A percentile compares a stretch with the other conserved stretches of the same genome.
These are phyloP conservation scores for Lathronympha strigana DNA, from an alignment of 2,888 invertebrate genomes.

Conservation along the genomic window DNA sequence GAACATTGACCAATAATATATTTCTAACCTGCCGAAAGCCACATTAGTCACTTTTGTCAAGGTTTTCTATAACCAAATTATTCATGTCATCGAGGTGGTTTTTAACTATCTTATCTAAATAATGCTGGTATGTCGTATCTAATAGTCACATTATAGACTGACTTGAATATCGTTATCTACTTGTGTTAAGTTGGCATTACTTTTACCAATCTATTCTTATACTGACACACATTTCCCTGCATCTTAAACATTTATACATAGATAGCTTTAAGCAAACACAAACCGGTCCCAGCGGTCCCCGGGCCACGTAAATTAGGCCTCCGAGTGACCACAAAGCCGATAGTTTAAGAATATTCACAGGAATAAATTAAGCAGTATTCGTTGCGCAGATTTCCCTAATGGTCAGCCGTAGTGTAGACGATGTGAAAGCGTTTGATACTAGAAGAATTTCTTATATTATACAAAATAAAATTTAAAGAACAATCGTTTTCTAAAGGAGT, in stretches of 20 bases:
- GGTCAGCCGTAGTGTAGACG: slow-evolving; percentile 63
- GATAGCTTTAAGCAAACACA: slow-evolving; percentile 7
- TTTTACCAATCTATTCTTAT: background rate
- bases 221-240: background rate
- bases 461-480: background rate
- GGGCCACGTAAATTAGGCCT: slow-evolving; percentile 74
- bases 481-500: background rate
- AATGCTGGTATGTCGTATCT: too few relatives aligned
- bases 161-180: background rate
- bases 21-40: too few relatives aligned
- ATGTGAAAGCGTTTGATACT: slow-evolving; percentile 56
- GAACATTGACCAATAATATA: too few relatives aligned
- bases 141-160: background rate
- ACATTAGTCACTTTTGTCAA: too few relatives aligned
- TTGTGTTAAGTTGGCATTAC: background rate
- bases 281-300: slow-evolving; percentile 20
- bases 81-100: too few relatives aligned
- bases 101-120: too few relatives aligned
- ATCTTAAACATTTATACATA: background rate
- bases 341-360: slow-evolving; percentile 83
- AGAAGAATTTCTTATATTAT: slow-evolving; percentile 15
- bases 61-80: too few relatives aligned
- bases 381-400: slow-evolving; percentile 83
- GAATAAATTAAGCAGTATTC: slow-evolving; percentile 80
- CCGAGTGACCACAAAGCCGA: slow-evolving; percentile 78